Evolutionary conservation across 2,797 vertebrate species (phyloP).

Genomic region (Bucorvus abyssinicus): DNA sequence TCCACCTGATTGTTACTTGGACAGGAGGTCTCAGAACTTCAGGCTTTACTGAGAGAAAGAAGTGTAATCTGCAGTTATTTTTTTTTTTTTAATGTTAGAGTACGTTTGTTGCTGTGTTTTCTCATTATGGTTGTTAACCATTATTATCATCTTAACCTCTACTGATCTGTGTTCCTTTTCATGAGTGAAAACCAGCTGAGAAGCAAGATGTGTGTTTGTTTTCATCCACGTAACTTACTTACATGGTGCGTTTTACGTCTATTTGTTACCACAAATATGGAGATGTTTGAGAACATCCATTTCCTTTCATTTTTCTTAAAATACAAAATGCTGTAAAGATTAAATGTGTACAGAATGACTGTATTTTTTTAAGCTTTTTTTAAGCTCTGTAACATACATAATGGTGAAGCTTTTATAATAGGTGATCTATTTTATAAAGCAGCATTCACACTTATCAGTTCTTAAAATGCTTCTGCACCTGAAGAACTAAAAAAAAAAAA

Average conservation of each 20-base stretch:
- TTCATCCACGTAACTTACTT: slow-evolving; percentile 20
- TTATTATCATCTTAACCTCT: slow-evolving; percentile 44
- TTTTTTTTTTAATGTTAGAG: background rate
- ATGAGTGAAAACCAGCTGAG: slow-evolving; percentile 15
- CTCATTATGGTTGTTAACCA: slow-evolving; percentile 5
- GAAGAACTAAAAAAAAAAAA: background rate
- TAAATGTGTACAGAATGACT: background rate
- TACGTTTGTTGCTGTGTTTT: slow-evolving; percentile 23
- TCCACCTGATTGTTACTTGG: background rate
- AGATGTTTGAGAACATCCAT: slow-evolving; percentile 37
- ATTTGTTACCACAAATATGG: background rate
- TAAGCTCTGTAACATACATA: rapidly evolving
- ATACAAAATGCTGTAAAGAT: background rate
- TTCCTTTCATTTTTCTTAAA: background rate
- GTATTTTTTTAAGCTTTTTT: too few relatives aligned
- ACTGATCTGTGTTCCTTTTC: slow-evolving; percentile 27
- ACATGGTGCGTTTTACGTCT: background rate
- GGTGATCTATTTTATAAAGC: background rate
- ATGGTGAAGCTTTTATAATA: background rate
- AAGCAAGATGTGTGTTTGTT: background rate
- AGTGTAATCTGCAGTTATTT: background rate
- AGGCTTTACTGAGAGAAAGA: background rate
- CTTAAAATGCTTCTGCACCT: background rate
- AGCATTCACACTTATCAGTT: background rate
- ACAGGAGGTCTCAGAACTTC: background rate